Evolutionary conservation across 1,140 invertebrate genomes (phyloP), one percentile per base, ranked within the genome.

Genomic region (Brachionus rotundiformis): DNA sequence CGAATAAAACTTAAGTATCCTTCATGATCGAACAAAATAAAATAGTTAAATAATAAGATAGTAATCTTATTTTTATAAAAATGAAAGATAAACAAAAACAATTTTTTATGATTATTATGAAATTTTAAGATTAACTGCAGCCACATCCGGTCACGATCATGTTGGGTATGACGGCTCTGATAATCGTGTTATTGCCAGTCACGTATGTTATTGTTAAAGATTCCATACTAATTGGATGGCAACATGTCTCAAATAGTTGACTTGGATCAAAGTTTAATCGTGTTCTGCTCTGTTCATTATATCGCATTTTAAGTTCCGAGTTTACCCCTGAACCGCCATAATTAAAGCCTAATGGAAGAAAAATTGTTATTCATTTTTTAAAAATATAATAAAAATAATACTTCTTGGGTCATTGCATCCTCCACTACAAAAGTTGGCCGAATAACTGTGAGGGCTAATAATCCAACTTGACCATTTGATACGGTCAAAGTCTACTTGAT

Each of bases 141-240:
- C 76, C 76, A 79, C 76, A 79, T 11, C 76, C 59, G 16, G 76
- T 79, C 23, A 79, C 36, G 23, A 79, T 61, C 76, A 79, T 79
- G 47, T 79, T 79, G 1, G 44, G 44, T 59, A 79, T 59, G 1
- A 54, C 47, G 11, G 68, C 19, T 13, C 11, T 54, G 16, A 59
- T 27, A 10, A 79, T 0, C 25, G 31, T 59, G n/a, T 39, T 39
- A 27, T 79, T 63, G 33, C 23, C 47, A 31, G 47, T 27, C 33
- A 59, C 11, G 25, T 79, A 79, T 8, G 31, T 63, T 13, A 79
- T 31, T 7, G 33, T 39, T 19, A 79, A 59, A n/a, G 76, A 79
- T 0, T 63, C 76, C 76, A 79, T 79, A 23, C 76, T 79, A 27
- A 39, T 41, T 5, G 76, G 76, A 59, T 79, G 76, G 33, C 76